phyloP scores from a whole-genome alignment of 1,140 invertebrate species.

The Drosophila sp. region DNA sequence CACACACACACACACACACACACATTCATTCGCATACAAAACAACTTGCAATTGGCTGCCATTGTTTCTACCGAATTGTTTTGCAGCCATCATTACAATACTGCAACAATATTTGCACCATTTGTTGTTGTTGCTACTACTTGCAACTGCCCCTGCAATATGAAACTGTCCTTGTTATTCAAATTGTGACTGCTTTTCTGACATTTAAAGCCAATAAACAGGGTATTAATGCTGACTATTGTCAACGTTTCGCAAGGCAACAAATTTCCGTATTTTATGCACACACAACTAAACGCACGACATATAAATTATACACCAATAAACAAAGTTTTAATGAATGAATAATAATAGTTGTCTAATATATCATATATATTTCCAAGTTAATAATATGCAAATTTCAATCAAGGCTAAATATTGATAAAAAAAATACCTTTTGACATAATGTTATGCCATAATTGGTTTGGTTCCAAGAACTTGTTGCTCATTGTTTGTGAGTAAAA shows the following conservation, averaged over 20 bases:
- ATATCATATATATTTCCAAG: not conserved
- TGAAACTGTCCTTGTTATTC: no score
- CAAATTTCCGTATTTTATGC: not conserved
- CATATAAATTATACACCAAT: not conserved
- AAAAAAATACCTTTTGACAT: no score
- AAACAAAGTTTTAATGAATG: not conserved
- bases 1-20: conserved; percentile 2
- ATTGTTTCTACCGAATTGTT: conserved; percentile 48
- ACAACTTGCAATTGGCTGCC: conserved; percentile 36
- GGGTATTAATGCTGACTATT: conserved; percentile 38
- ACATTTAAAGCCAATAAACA: conserved; percentile 66
- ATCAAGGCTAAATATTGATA: no score
- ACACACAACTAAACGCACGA: conserved; percentile 5
- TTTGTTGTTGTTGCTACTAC: conserved; percentile 12
- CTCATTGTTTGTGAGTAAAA: no score
- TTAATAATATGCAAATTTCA: not conserved
- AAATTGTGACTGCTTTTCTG: conserved; percentile 38
- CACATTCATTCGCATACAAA: not conserved
- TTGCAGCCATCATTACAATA: conserved; percentile 18
- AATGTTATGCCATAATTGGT: not conserved
- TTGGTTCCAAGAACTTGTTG: no score
- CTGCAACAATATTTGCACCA: conserved; percentile 21
- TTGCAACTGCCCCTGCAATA: conserved; percentile 11
- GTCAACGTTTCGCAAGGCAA: conserved; percentile 25
- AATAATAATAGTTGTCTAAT: not conserved